A percentile compares a stretch with the other conserved stretches of the same genome.
phyloP scores from a whole-genome alignment of 2,888 invertebrate genomes.

The Cenopis cana region DNA sequence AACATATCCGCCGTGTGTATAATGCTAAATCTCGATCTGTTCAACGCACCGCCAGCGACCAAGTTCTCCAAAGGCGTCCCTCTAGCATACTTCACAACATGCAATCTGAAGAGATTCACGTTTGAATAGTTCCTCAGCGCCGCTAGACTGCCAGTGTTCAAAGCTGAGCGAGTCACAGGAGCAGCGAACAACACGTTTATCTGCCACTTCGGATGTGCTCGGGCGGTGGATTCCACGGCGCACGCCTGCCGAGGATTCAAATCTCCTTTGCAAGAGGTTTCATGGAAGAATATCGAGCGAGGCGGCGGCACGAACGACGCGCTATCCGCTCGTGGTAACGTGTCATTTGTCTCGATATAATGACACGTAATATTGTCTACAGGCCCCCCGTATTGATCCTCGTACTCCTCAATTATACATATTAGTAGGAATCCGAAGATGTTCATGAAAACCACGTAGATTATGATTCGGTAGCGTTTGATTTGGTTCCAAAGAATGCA shows the following conservation, averaged over 20 bases:
- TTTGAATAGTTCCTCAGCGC: constrained; percentile 77
- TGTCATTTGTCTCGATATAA: constrained; percentile 47
- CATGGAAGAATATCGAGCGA: constrained; percentile 87
- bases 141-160: constrained; percentile 54
- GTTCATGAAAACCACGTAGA: constrained; percentile 5
- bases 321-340: constrained; percentile 52
- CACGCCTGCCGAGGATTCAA: constrained; percentile 87
- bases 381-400: constrained; percentile 43
- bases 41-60: constrained; percentile 76
- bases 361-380: constrained; percentile 51
- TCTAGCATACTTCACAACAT: constrained; percentile 79
- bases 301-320: constrained; percentile 58
- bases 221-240: constrained; percentile 88
- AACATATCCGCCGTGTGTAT: constrained; percentile 88
- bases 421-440: constrained; percentile 14
- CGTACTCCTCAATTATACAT: not conserved
- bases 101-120: constrained; percentile 78
- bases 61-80: constrained; percentile 85
- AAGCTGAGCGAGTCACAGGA: constrained; percentile 56
- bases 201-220: constrained; percentile 83
- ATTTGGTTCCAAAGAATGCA: constrained; percentile 15
- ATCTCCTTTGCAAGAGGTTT: constrained; percentile 86
- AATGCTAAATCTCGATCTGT: constrained; percentile 81
- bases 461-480: constrained; percentile 19
- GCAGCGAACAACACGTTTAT: constrained; percentile 84